Evolutionary conservation across 2,888 invertebrate species (phyloP).

Genomic region (Phorcus lineatus): DNA sequence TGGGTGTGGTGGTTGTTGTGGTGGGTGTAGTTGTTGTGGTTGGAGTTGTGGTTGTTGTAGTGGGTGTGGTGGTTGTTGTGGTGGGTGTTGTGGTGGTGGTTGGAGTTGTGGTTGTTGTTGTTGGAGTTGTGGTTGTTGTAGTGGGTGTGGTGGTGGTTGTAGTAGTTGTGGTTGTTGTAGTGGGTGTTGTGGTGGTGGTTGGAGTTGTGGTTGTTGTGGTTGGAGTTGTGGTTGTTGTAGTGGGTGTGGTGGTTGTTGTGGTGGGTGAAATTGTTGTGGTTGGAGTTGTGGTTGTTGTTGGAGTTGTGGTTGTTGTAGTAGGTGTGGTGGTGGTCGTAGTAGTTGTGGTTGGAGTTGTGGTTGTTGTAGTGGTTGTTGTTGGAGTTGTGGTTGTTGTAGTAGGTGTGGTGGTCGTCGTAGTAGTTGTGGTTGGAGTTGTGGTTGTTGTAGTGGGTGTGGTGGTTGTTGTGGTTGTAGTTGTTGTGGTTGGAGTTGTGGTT

Average conservation of each 20-base stretch:
- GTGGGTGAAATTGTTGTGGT: slow-evolving; percentile 8
- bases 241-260: not conserved
- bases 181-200: slow-evolving; percentile 9
- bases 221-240: not conserved
- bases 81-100: slow-evolving; percentile 20
- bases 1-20: not conserved
- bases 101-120: slow-evolving; percentile 16
- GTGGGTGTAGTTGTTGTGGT: not conserved
- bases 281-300: slow-evolving; percentile 2
- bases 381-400: not conserved
- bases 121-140: slow-evolving; percentile 23
- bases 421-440: not conserved
- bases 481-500: not conserved
- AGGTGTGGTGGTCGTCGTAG: not conserved
- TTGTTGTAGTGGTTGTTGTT: not conserved
- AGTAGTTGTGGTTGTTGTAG: slow-evolving; percentile 25
- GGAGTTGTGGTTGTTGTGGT: slow-evolving; percentile 12
- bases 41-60: not conserved
- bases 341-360: not conserved
- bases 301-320: not conserved
- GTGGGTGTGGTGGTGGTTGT: slow-evolving; percentile 26
- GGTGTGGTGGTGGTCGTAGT: not conserved
- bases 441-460: not conserved
- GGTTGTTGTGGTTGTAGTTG: not conserved
- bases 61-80: slow-evolving; percentile 27